phyloP scores from a whole-genome alignment of 2,888 invertebrate species.

The Leptopterna dolabrata region DNA sequence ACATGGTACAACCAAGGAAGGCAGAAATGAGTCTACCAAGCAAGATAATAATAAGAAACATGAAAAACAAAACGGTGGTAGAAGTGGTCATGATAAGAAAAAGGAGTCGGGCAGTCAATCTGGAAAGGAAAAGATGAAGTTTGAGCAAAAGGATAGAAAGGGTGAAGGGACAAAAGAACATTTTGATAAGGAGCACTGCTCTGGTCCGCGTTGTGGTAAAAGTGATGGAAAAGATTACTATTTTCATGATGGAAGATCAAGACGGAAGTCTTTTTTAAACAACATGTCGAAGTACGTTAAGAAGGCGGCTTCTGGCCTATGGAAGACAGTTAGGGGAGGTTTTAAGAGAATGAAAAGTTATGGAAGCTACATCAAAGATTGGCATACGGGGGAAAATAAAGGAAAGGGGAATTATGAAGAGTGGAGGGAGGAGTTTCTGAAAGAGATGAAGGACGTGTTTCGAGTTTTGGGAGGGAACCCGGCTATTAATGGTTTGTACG shows the following conservation, averaged over 20 bases:
- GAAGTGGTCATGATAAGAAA: background rate
- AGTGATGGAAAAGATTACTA: background rate
- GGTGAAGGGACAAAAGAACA: background rate
- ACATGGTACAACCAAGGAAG: background rate
- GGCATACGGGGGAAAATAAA: background rate
- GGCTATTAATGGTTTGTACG: background rate
- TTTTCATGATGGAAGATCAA: background rate
- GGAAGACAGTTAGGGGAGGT: background rate
- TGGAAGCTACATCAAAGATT: background rate
- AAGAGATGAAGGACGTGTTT: slow-evolving; percentile 18
- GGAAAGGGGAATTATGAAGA: background rate
- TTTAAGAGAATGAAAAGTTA: slow-evolving; percentile 10
- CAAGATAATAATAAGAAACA: background rate
- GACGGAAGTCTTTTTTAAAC: background rate
- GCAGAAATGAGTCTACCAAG: background rate
- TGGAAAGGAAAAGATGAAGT: background rate
- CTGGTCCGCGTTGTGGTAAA: background rate
- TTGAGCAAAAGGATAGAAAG: background rate
- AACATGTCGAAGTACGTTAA: background rate
- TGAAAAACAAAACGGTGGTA: background rate
- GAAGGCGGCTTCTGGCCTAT: slow-evolving; percentile 3
- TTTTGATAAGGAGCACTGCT: background rate
- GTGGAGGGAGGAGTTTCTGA: slow-evolving; percentile 10
- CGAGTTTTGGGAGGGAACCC: background rate
- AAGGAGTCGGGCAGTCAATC: background rate